Evolutionary conservation across 2,888 invertebrate genomes (phyloP).

Genomic region (Ennomos quercinarius): DNA sequence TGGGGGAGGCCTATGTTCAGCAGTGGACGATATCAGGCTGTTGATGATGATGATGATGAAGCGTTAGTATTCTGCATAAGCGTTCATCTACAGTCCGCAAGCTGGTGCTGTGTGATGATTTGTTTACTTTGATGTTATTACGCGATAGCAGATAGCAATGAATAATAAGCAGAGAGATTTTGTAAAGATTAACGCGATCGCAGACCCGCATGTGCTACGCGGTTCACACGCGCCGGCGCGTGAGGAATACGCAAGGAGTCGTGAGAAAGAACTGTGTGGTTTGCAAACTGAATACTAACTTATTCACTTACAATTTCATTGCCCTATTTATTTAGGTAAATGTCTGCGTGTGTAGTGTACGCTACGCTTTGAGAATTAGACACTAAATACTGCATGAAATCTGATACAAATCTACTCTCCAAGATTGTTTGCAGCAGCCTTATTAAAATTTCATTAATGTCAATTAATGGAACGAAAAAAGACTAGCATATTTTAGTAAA

Average conservation of each 20-base stretch:
- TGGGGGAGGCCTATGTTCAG: too few species aligned
- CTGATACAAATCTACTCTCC: too few species aligned
- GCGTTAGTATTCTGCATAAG: too few species aligned
- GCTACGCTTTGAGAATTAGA: not conserved
- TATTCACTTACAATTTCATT: slow-evolving; percentile 75
- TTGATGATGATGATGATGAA: too few species aligned
- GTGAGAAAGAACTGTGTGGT: slow-evolving; percentile 75
- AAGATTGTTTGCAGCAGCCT: too few species aligned
- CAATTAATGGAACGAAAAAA: too few species aligned
- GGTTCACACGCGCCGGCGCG: slow-evolving; percentile 68
- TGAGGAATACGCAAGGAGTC: slow-evolving; percentile 68
- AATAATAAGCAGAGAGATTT: slow-evolving; percentile 32
- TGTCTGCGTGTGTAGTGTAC: slow-evolving; percentile 23
- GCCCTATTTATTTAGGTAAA: slow-evolving; percentile 58
- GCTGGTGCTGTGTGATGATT: not conserved
- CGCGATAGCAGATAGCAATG: slow-evolving; percentile 24
- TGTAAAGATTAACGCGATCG: slow-evolving; percentile 34
- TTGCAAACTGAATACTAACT: slow-evolving; percentile 74
- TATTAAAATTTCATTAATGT: too few species aligned
- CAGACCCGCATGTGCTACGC: slow-evolving; percentile 56
- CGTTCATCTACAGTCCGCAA: slow-evolving; percentile 10
- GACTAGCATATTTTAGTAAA: too few species aligned
- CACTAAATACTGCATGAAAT: not conserved
- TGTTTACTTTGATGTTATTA: slow-evolving; percentile 5
- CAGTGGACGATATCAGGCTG: too few species aligned